Evolutionary conservation across 1,140 invertebrate genomes (phyloP).

Genomic region (Euschistus heros): DNA sequence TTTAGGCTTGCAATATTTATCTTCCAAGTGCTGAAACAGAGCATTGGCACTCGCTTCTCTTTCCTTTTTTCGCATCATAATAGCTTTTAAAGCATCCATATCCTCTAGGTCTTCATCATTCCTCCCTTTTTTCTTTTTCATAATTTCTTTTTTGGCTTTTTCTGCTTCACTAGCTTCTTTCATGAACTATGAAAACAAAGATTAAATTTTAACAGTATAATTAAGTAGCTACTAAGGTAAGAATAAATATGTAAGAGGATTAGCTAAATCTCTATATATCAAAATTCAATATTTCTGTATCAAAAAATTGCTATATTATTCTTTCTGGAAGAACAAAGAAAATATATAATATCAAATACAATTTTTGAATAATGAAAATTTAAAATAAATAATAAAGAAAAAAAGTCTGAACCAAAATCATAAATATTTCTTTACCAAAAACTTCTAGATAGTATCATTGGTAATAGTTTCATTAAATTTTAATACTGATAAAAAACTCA

Average conservation of each 20-base stretch:
- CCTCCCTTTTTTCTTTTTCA: constrained; percentile 19
- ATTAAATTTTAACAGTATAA: background rate
- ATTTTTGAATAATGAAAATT: too few relatives aligned
- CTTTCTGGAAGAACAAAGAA: too few relatives aligned
- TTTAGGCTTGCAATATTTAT: constrained; percentile 19
- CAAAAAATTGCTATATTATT: too few relatives aligned
- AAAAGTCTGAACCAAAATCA: too few relatives aligned
- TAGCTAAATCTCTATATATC: background rate
- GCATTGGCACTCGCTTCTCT: constrained; percentile 16
- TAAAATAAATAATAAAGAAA: too few relatives aligned
- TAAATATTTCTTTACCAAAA: too few relatives aligned
- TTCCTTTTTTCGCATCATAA: constrained; percentile 19
- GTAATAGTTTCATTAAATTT: too few relatives aligned
- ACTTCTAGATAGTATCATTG: too few relatives aligned
- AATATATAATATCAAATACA: too few relatives aligned
- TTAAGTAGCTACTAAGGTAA: background rate
- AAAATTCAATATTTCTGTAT: background rate
- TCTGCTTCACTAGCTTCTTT: constrained; percentile 20
- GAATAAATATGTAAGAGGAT: background rate
- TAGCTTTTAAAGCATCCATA: constrained; percentile 9
- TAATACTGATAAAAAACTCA: too few relatives aligned
- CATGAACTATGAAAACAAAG: constrained; percentile 9
- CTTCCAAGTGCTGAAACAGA: constrained; percentile 21
- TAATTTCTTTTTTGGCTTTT: constrained; percentile 16
- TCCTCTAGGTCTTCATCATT: background rate